Conservation (phyloP, 1,140 invertebrate genomes). For the Ceratina australensis region DNA sequence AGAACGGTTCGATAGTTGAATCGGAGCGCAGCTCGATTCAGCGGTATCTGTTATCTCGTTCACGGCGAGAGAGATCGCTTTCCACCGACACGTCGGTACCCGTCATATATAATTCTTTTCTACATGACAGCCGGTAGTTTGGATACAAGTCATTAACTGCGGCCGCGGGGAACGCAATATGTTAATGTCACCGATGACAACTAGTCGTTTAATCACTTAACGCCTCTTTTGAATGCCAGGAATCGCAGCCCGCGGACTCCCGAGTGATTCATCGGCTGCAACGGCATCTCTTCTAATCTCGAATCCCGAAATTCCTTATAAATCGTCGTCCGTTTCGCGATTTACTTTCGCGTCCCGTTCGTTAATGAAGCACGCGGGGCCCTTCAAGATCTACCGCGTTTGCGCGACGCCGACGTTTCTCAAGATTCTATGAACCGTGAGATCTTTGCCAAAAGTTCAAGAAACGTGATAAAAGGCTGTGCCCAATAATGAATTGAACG, state of each 20-base stretch:
- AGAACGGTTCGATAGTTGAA: background rate
- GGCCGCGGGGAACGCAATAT: slow-evolving; percentile 58
- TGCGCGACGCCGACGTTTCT: slow-evolving; percentile 11
- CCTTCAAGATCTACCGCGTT: slow-evolving; percentile 7
- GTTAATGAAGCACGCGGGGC: slow-evolving; percentile 37
- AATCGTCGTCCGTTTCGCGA: slow-evolving; percentile 54
- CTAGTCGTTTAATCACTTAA: slow-evolving; percentile 68
- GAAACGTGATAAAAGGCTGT: background rate
- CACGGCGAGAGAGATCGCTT: slow-evolving; percentile 39
- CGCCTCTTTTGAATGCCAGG: slow-evolving; percentile 66
- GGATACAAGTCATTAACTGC: slow-evolving; percentile 67
- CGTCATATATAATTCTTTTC: slow-evolving; percentile 61
- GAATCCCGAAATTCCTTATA: slow-evolving; percentile 62
- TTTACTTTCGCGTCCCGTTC: slow-evolving; percentile 37
- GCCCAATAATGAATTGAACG: too few species aligned
- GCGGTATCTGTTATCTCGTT: slow-evolving; percentile 36
- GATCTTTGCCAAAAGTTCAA: background rate
- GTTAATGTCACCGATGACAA: slow-evolving; percentile 68
- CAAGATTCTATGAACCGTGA: too few species aligned
- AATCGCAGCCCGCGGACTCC: slow-evolving; percentile 56
- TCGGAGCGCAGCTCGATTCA: background rate
- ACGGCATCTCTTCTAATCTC: slow-evolving; percentile 65
- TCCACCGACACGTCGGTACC: slow-evolving; percentile 43
- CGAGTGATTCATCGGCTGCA: slow-evolving; percentile 63
- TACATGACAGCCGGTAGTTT: slow-evolving; percentile 49